phyloP scores from a whole-genome alignment of 2,888 invertebrate genomes.

The Spodoptera picta region DNA sequence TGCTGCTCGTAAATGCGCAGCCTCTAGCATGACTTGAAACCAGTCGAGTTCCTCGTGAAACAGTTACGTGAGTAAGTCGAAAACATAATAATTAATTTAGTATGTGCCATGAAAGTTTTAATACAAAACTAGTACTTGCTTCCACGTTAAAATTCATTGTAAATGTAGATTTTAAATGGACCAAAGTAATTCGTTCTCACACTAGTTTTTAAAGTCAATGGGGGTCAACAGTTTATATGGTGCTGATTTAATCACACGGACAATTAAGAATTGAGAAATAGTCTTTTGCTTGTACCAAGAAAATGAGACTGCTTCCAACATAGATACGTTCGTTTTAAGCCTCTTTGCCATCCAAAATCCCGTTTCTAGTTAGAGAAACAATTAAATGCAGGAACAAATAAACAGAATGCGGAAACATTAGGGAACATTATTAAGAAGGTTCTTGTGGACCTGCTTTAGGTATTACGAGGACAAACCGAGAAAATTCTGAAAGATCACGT shows the following conservation, averaged over 20 bases:
- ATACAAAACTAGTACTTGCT: too few relatives aligned
- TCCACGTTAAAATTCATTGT: too few relatives aligned
- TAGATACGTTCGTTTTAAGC: neutral
- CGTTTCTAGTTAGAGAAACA: slow-evolving; percentile 15
- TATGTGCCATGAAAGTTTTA: too few relatives aligned
- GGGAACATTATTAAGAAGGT: slow-evolving; percentile 1
- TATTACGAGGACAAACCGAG: slow-evolving; percentile 20
- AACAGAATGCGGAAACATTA: slow-evolving; percentile 1
- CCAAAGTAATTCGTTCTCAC: slow-evolving; percentile 28
- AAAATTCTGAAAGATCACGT: slow-evolving; percentile 21
- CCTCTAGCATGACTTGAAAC: too few relatives aligned
- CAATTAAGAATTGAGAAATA: slow-evolving; percentile 5
- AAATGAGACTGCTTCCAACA: neutral
- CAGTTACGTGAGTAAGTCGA: too few relatives aligned
- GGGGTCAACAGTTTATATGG: slow-evolving; percentile 28
- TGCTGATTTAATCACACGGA: slow-evolving; percentile 39
- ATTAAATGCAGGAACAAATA: slow-evolving; percentile 8
- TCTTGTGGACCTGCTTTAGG: slow-evolving; percentile 2
- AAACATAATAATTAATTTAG: too few relatives aligned
- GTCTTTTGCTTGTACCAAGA: too few relatives aligned
- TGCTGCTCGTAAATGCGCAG: too few relatives aligned
- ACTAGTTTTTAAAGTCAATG: slow-evolving; percentile 30
- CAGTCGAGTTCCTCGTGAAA: too few relatives aligned
- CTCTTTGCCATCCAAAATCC: slow-evolving; percentile 9
- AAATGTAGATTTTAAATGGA: slow-evolving; percentile 1